Percentiles rank a stretch among this genome's conserved stretches.
phyloP scores from a whole-genome alignment of 23 tunicate genomes.

The Trididemnum nubilum region DNA sequence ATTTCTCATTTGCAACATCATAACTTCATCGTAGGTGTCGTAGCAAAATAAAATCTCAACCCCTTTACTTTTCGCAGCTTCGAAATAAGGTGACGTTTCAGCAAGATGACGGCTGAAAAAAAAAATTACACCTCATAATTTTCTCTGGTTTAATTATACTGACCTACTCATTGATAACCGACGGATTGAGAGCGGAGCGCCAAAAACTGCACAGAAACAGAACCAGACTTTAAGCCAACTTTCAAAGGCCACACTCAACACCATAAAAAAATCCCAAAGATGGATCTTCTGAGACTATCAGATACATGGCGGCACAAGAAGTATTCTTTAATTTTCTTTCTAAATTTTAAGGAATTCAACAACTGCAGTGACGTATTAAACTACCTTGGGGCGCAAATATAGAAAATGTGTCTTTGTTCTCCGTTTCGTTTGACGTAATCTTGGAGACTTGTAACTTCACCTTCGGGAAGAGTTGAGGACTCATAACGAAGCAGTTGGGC shows the following conservation, averaged over 20 bases:
- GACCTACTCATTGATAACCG: too few relatives aligned
- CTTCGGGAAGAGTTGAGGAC: constrained; percentile 63
- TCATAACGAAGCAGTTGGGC: constrained; percentile 94
- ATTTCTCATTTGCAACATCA: constrained; percentile 77
- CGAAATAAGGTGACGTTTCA: constrained; percentile 90
- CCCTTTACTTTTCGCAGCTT: constrained; percentile 82
- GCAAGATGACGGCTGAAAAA: constrained; percentile 68
- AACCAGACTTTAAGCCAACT: too few relatives aligned
- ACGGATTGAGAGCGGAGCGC: not conserved
- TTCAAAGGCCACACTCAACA: too few relatives aligned
- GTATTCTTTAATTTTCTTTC: too few relatives aligned
- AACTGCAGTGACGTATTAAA: too few relatives aligned
- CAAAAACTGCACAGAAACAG: not conserved
- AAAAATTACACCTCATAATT: not conserved
- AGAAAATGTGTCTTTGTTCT: constrained; percentile 87
- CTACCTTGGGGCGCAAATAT: constrained; percentile 87
- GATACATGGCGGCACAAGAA: too few relatives aligned
- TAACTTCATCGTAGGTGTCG: constrained; percentile 91
- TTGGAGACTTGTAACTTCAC: constrained; percentile 68
- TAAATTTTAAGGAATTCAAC: too few relatives aligned
- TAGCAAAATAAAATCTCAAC: constrained; percentile 90
- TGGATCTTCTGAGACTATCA: too few relatives aligned
- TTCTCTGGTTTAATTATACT: not conserved
- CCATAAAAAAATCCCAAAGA: too few relatives aligned
- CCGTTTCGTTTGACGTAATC: constrained; percentile 69